Evolutionary conservation across 2,797 vertebrate genomes (phyloP).

Genomic region (Falco berigora): DNA sequence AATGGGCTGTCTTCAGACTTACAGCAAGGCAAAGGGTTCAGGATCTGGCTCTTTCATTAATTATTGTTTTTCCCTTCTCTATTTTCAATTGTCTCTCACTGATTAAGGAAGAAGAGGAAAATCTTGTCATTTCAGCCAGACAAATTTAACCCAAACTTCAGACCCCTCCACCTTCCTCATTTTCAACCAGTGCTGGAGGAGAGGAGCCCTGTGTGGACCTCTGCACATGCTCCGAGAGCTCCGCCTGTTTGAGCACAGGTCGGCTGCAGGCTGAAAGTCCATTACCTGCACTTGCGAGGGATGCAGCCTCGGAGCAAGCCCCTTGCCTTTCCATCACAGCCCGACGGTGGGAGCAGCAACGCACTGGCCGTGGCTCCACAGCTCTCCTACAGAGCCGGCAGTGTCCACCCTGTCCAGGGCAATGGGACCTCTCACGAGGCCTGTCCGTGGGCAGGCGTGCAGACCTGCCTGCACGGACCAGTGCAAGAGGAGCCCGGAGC

Average conservation of each 20-base stretch:
- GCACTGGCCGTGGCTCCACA: not conserved
- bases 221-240: not conserved
- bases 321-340: not conserved
- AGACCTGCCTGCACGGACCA: not conserved
- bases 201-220: not conserved
- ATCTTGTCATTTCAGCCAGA: not conserved
- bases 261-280: not conserved
- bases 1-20: not conserved
- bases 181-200: not conserved
- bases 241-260: not conserved
- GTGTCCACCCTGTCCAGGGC: not conserved
- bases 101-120: not conserved
- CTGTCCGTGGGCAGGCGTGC: rapidly evolving
- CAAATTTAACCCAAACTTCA: not conserved
- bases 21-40: not conserved
- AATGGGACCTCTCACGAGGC: too few relatives aligned
- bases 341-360: not conserved
- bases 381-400: not conserved
- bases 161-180: not conserved
- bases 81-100: not conserved
- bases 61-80: not conserved
- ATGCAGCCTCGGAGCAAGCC: not conserved
- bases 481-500: not conserved
- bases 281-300: not conserved
- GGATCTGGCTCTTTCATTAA: not conserved